phyloP scores from a whole-genome alignment of 1,140 invertebrate species.

The Rhyacophila brunnea region DNA sequence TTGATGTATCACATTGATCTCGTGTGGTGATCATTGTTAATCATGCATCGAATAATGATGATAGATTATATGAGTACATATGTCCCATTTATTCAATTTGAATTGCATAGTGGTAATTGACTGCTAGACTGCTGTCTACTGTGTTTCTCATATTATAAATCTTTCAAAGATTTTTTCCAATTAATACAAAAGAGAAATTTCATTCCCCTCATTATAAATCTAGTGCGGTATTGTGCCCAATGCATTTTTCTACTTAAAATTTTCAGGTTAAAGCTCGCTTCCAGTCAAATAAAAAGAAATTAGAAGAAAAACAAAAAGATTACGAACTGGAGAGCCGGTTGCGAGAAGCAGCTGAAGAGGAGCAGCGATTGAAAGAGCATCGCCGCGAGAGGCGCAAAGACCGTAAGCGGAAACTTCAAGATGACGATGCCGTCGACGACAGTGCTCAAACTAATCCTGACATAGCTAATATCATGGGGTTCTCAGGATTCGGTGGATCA shows the following conservation, averaged over 20 bases:
- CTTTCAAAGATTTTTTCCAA: too few relatives aligned
- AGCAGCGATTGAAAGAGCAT: constrained; percentile 92
- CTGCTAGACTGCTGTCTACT: too few relatives aligned
- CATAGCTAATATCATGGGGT: constrained; percentile 95
- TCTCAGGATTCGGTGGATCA: constrained; percentile 90
- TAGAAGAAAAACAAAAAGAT: constrained; percentile 94
- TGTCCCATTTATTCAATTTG: too few relatives aligned
- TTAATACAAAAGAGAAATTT: too few relatives aligned
- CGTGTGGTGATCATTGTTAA: too few relatives aligned
- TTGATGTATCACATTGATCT: too few relatives aligned
- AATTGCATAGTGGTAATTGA: too few relatives aligned
- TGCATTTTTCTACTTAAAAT: background rate
- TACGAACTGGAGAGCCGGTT: constrained; percentile 91
- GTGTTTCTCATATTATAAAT: too few relatives aligned
- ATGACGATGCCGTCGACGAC: constrained; percentile 64
- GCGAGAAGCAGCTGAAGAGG: constrained; percentile 94
- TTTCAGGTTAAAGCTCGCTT: constrained; percentile 87
- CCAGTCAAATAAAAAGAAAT: constrained; percentile 89
- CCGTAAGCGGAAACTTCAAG: constrained; percentile 82
- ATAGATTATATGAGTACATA: too few relatives aligned
- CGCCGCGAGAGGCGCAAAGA: constrained; percentile 88
- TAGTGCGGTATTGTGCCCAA: too few relatives aligned
- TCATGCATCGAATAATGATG: too few relatives aligned
- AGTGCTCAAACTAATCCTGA: constrained; percentile 71
- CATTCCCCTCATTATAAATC: too few relatives aligned